These are phyloP conservation scores for Onychorhynchus coronatus DNA, from an alignment of 2,113 vertebrate genomes.

Conservation along the genomic window DNA sequence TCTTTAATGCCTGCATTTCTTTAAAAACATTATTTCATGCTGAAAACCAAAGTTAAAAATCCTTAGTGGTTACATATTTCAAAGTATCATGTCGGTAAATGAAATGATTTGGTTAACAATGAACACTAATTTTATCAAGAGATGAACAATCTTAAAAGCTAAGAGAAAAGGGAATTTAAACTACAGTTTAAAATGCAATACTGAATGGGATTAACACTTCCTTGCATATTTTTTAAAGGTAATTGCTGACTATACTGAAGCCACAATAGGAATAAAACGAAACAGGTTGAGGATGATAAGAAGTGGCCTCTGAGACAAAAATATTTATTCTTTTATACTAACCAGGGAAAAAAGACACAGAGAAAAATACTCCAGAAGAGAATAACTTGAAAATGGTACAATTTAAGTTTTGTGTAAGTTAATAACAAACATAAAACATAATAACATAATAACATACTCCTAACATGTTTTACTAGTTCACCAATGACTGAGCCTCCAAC, in stretches of 20 bases:
- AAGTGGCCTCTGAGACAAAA: background rate
- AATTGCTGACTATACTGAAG: background rate
- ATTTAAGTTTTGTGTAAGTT: background rate
- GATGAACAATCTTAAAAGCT: background rate
- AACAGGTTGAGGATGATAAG: background rate
- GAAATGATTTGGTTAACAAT: background rate
- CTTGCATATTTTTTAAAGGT: background rate
- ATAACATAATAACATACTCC: fast-evolving
- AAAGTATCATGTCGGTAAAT: background rate
- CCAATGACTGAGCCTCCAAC: background rate
- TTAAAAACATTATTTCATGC: background rate
- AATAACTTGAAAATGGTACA: background rate
- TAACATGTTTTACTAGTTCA: background rate
- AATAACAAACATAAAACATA: background rate
- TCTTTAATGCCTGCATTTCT: background rate
- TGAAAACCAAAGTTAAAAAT: background rate
- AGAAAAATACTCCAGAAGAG: background rate
- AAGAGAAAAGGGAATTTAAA: background rate
- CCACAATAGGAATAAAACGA: background rate
- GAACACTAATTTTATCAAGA: background rate
- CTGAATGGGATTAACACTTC: background rate
- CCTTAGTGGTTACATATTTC: background rate
- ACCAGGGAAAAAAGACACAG: background rate
- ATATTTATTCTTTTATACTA: background rate
- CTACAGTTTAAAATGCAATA: background rate